These are phyloP conservation scores for Rhea pennata DNA, from an alignment of 2,113 vertebrate genomes.

Conservation along the genomic window DNA sequence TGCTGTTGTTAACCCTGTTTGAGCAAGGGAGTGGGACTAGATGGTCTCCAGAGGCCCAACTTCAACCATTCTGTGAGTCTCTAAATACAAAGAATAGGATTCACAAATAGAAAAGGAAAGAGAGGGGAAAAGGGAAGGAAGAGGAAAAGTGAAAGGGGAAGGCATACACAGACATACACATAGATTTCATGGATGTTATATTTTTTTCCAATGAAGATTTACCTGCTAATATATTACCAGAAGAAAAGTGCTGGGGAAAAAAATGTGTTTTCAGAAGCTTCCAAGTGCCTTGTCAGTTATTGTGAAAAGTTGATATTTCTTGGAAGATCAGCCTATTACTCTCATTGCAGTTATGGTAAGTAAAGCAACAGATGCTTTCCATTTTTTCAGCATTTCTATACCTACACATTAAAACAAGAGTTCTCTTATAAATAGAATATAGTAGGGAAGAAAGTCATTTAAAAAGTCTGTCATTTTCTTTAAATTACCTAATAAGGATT, in stretches of 20 bases:
- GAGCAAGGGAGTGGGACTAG: not conserved
- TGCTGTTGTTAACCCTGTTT: not conserved
- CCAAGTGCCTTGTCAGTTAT: not conserved
- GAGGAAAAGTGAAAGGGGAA: not conserved
- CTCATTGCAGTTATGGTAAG: not conserved
- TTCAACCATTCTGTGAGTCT: not conserved
- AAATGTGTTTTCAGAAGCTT: not conserved
- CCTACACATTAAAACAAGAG: not conserved
- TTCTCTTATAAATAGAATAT: not conserved
- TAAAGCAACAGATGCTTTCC: not conserved
- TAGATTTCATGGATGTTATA: not conserved
- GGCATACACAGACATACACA: not conserved
- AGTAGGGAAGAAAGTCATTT: not conserved
- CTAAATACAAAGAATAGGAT: not conserved
- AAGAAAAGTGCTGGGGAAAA: no score
- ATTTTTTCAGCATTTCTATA: not conserved
- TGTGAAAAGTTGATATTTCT: not conserved
- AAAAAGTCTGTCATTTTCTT: not conserved
- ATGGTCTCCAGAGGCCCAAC: not conserved
- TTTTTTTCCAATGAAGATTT: not conserved
- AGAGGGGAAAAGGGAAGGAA: not conserved
- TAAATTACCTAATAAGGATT: not conserved
- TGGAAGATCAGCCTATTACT: not conserved
- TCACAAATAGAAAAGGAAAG: not conserved
- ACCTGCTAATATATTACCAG: no score